phyloP scores from a whole-genome alignment of 2,797 vertebrate species.

The Arctocebus calabarensis region DNA sequence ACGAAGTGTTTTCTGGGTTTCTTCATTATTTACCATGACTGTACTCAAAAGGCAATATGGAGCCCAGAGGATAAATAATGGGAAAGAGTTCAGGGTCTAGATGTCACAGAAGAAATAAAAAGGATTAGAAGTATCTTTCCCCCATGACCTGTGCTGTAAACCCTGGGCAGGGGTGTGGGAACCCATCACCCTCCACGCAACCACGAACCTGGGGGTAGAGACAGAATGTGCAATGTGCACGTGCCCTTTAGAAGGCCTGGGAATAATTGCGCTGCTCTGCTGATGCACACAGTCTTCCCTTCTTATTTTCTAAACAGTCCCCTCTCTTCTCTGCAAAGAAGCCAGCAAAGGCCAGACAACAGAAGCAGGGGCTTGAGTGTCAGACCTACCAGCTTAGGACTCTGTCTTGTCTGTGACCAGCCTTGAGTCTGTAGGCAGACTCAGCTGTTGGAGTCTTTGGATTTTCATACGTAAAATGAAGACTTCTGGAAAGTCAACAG shows the following conservation, averaged over 20 bases:
- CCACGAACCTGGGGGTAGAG: not conserved
- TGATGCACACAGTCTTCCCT: not conserved
- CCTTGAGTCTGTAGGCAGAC: not conserved
- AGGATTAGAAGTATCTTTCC: not conserved
- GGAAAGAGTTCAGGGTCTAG: not conserved
- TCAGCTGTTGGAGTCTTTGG: not conserved
- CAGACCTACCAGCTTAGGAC: not conserved
- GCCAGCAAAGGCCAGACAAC: not conserved
- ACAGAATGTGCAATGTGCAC: not conserved
- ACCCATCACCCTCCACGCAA: not conserved
- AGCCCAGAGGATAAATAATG: not conserved
- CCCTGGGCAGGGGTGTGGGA: not conserved
- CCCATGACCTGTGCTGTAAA: not conserved
- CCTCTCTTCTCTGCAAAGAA: not conserved
- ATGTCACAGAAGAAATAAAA: not conserved
- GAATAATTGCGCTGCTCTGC: not conserved
- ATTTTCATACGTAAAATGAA: not conserved
- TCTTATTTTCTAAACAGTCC: not conserved
- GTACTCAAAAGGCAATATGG: not conserved
- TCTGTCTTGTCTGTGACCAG: not conserved
- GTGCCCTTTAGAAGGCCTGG: not conserved
- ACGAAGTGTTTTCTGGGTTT: not conserved
- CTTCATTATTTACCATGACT: not conserved
- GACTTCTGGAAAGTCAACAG: not conserved
- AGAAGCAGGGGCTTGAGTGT: not conserved